Base-by-base conservation (phyloP, 2,113 vertebrate genomes). In the Podilymbus podiceps region DNA sequence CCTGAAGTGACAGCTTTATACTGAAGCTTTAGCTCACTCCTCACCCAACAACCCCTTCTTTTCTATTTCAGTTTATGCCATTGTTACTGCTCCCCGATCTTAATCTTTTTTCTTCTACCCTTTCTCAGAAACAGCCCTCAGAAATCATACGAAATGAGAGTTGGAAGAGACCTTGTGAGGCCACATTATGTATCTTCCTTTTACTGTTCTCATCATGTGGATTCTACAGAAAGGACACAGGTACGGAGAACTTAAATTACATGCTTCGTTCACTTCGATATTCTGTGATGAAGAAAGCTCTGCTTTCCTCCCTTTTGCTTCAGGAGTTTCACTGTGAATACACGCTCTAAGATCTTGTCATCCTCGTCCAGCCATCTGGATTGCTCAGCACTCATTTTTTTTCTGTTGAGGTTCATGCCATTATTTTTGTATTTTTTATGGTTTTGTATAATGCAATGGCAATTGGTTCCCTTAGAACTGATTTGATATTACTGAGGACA, bases 91-190 rank as follows among this genome's bases (percentile, higher is more conserved):
- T 85, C 28, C 66, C 69, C 69, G 40, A 53, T 87, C 22, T 87
- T 88, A 67, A 33, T 78, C 14, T 75, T 87, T 25, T 60, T 92
- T 49, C 1, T 3, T 81, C 42, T 52, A 18, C 9, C 17, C 23
- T 31, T 74, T 91, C 24, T 58, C n/a, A 81, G 31, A 86, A 85
- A 27, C 15, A 55, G 38, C 8, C 21, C 64, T 62, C 27, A 87
- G 50, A 88, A 75, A 42, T 71, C 2, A 31, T 58, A 59, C 12
- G 59, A 77, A 80, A 77, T 33, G 33, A 81, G n/a, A 89, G 7
- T 50, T 81, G 50, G 19, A 74, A 84, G 55, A 77, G n/a, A 76
- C 5, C 15, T 63, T 0, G 0, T 28, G 31, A 49, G 19, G 6
- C 9, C 6, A 60, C 20, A 11, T 80, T n/a, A 24, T 40, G 1